These are phyloP conservation scores for Temnothorax ravouxi DNA, from an alignment of 2,888 invertebrate species.

Conservation along the genomic window DNA sequence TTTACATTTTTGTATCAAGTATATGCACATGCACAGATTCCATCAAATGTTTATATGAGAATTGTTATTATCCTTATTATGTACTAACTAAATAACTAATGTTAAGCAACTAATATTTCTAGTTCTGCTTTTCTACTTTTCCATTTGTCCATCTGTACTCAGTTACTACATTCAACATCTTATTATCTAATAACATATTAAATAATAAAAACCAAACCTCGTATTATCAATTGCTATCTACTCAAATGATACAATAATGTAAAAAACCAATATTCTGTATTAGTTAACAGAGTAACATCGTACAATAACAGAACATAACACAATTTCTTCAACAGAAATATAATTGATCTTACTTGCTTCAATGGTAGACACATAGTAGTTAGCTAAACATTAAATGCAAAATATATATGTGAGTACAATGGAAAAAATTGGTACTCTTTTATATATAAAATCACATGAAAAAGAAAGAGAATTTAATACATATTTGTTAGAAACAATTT, in stretches of 20 bases:
- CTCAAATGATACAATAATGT: slow-evolving; percentile 52
- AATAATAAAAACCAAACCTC: slow-evolving; percentile 57
- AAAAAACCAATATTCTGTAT: slow-evolving; percentile 43
- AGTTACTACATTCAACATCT: slow-evolving; percentile 57
- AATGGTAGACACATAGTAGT: slow-evolving; percentile 77
- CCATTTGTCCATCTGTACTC: slow-evolving; percentile 30
- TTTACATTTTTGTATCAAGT: slow-evolving; percentile 36
- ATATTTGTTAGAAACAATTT: background rate
- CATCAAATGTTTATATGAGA: slow-evolving; percentile 72
- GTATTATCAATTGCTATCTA: slow-evolving; percentile 71
- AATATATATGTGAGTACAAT: slow-evolving; percentile 65
- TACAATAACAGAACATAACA: slow-evolving; percentile 59
- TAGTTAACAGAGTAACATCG: slow-evolving; percentile 58
- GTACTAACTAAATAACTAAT: slow-evolving; percentile 34
- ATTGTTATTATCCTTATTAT: slow-evolving; percentile 24
- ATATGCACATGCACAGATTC: slow-evolving; percentile 68
- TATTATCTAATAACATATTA: slow-evolving; percentile 68
- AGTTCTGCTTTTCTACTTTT: slow-evolving; percentile 39
- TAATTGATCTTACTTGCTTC: slow-evolving; percentile 76
- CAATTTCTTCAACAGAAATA: slow-evolving; percentile 63
- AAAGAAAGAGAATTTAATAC: slow-evolving; percentile 8
- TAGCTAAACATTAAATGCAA: slow-evolving; percentile 77
- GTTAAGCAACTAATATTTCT: slow-evolving; percentile 49
- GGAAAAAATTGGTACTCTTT: slow-evolving; percentile 33
- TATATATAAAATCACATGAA: background rate